phyloP scores from a whole-genome alignment of 1,140 invertebrate genomes.

The Myzus persicae region DNA sequence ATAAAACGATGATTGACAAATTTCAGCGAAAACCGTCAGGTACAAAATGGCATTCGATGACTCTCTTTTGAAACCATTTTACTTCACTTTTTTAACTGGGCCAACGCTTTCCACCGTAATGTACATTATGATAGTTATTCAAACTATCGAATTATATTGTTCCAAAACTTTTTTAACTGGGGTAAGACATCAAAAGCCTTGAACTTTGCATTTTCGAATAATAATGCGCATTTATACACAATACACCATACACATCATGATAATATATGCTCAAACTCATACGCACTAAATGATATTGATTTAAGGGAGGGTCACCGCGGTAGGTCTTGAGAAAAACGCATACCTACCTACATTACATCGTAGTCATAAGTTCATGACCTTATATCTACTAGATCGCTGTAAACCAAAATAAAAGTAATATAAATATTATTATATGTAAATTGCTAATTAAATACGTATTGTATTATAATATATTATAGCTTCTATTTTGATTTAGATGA shows the following conservation, averaged over 20 bases:
- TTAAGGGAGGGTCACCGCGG: constrained; percentile 34
- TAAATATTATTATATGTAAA: too few relatives aligned
- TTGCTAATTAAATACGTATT: too few relatives aligned
- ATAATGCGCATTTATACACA: not conserved
- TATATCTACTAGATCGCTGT: not conserved
- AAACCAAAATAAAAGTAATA: not conserved
- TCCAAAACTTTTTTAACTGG: not conserved
- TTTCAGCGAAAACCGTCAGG: not conserved
- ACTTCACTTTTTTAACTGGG: not conserved
- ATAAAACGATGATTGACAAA: not conserved
- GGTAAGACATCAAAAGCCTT: not conserved
- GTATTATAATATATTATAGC: too few relatives aligned
- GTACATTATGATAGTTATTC: not conserved
- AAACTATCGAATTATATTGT: constrained; percentile 18
- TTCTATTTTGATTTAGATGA: not conserved
- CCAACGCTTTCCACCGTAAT: not conserved
- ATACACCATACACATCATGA: not conserved
- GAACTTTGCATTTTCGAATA: constrained; percentile 30
- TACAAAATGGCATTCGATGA: not conserved
- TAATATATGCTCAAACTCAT: not conserved
- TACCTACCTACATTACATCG: not conserved
- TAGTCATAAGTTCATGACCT: not conserved
- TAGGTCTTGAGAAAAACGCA: constrained; percentile 26
- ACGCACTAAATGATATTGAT: constrained; percentile 7
- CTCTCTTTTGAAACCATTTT: not conserved